Evolutionary conservation across 1,140 invertebrate species (phyloP), one percentile per base, ranked within the genome.

Genomic region (Eufriesea mexicana): DNA sequence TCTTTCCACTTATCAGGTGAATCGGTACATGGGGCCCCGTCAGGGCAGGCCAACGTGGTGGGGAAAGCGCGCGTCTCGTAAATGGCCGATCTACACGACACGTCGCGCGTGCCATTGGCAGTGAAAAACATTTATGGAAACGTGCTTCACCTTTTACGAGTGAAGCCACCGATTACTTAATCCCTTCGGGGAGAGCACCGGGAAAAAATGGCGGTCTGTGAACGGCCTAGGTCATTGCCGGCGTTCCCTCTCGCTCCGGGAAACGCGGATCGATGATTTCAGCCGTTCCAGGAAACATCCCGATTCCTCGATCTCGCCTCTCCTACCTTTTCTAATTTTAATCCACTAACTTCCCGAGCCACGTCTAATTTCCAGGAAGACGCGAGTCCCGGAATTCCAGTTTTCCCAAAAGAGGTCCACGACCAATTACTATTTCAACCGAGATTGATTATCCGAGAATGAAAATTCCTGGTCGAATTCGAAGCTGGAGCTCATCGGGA

Each of bases 121-220:
- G 91, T 93, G 92, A 94, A 93, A 93, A 93, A 88, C 91, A 83
- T 87, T 93, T 91, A 93, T 92, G 91, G 93, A 93, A 93, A 93
- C 92, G 89, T 91, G 91, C 89, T 90, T 91, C 84, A 92, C 91
- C 92, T 93, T 94, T 94, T 94, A 93, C 90, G 91, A 93, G 89
- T 87, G 82, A 89, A 91, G 90, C 77, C 85, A 86, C 79, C 92
- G 92, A 93, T 94, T 94, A 92, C 92, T 93, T 91, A 93, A 94
- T 93, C 89, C 89, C 89, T 91, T 81, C 77, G 77, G 81, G 67
- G 83, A 77, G 79, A 55, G 74, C 83, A 45, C 73, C 68, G 75
- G 55, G 76, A n/a, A 72, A 86, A 86, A 89, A 87, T 73, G 71
- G 85, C 84, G 72, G 74, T 79, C 77, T 71, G 51, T 55, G 70